Base-by-base conservation (phyloP, 2,113 vertebrate genomes). In the Nerophis ophidion region DNA sequence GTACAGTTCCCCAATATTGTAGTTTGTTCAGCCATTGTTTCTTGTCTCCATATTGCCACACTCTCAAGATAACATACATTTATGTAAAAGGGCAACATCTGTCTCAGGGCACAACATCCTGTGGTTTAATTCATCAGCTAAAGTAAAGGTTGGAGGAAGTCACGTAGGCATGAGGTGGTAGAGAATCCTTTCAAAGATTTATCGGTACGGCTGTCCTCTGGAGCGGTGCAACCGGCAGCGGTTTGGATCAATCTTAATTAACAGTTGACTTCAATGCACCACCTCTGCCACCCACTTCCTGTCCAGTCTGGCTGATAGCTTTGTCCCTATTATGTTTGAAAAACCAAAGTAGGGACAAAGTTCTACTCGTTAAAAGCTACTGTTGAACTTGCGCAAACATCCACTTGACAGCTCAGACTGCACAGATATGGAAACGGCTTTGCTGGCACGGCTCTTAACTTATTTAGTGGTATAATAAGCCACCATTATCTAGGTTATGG, bases 241-340 rank as follows among this genome's bases (percentile, higher is more conserved):
- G 54, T 59, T 67, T 49, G 60, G 73, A 76, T 80, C 77, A 69
- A 77, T 80, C 71, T 82, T 82, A 64, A 80, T 83, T 81, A 83
- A 70, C 48, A 53, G 63, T 60, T 59, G 52, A 69, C 63, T 70
- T 33, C 57, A 62, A 26, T 67, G 66, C 51, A 47, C 45, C 68
- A 61, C 60, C 58, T 57, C 50, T 65, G 44, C 61, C 72, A 56
- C 66, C 62, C 40, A 49, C 52, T 61, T 60, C 34, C 40, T 58
- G 59, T 57, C 56, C 59, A 8, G 19, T 33, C 35, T 51, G 68
- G 35, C 38, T 57, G 48, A 57, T 60, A 57, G 38, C 63, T 61
- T 35, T 42, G 45, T 36, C 8, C 35, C 55, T 36, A 49, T 70
- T 63, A 68, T 59, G 38, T 71, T 74, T 65, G 26, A 57, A 68